Conservation (phyloP, 2,888 invertebrate genomes). For the Petrolisthes cinctipes region DNA sequence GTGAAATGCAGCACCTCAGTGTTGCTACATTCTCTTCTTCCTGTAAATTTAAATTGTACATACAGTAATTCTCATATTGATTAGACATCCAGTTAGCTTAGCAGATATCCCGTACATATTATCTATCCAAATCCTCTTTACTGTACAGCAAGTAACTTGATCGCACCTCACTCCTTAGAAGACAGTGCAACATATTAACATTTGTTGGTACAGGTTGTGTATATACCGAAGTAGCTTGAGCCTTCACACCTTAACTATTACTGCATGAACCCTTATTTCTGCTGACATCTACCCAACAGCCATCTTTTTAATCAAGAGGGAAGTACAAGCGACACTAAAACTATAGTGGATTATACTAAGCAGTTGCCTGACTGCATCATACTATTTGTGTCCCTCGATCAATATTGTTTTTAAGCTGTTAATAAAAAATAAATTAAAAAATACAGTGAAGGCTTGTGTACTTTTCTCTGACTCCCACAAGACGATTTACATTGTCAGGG, state of each 20-base stretch:
- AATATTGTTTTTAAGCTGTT: too few relatives aligned
- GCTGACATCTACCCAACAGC: constrained; percentile 31
- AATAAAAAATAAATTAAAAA: too few relatives aligned
- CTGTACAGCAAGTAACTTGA: constrained; percentile 7
- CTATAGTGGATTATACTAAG: too few relatives aligned
- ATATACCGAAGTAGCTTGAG: constrained; percentile 21
- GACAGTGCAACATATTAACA: constrained; percentile 3
- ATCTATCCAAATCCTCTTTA: constrained; percentile 5
- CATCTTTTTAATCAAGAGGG: not conserved
- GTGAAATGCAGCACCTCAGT: constrained; percentile 8
- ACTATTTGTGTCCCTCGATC: too few relatives aligned
- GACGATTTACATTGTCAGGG: too few relatives aligned
- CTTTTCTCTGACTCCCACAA: too few relatives aligned
- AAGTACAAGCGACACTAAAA: not conserved
- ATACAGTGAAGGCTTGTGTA: too few relatives aligned
- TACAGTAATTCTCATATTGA: not conserved
- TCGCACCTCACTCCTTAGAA: constrained; percentile 18
- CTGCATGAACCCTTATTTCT: constrained; percentile 41
- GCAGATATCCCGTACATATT: not conserved
- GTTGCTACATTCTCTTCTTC: constrained; percentile 2
- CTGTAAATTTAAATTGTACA: constrained; percentile 8
- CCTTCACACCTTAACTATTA: constrained; percentile 3
- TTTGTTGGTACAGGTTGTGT: constrained; percentile 31
- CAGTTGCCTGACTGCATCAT: too few relatives aligned
- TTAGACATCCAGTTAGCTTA: not conserved